phyloP scores from a whole-genome alignment of 2,888 invertebrate species.

The Hemithea aestivaria region DNA sequence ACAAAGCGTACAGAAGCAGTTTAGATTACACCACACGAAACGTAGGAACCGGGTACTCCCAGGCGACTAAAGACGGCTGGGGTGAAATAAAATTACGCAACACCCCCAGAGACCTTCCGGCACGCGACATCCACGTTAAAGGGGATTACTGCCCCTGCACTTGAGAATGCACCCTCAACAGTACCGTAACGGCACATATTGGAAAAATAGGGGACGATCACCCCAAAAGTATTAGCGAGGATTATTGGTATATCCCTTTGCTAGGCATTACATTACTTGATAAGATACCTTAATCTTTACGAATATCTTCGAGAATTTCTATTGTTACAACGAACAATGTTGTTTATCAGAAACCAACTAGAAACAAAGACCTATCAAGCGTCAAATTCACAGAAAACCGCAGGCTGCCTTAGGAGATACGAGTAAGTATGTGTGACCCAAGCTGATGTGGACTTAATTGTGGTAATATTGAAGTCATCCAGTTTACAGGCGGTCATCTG shows the following conservation, averaged over 20 bases:
- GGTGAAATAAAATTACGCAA: slow-evolving; percentile 63
- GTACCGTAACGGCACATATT: slow-evolving; percentile 48
- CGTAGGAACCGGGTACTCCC: slow-evolving; percentile 31
- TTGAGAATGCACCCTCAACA: slow-evolving; percentile 66
- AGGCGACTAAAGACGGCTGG: slow-evolving; percentile 36
- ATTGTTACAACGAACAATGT: slow-evolving; percentile 28
- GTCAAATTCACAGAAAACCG: too few relatives aligned
- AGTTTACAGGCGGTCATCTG: slow-evolving; percentile 48
- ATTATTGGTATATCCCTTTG: slow-evolving; percentile 70
- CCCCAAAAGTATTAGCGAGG: slow-evolving; percentile 59
- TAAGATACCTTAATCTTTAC: slow-evolving; percentile 64
- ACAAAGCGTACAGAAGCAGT: too few relatives aligned
- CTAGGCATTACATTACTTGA: slow-evolving; percentile 59
- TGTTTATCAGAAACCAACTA: slow-evolving; percentile 14
- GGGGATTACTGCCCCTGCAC: slow-evolving; percentile 67
- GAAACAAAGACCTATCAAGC: slow-evolving; percentile 16
- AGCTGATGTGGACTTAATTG: slow-evolving; percentile 7
- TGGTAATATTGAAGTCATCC: slow-evolving; percentile 20
- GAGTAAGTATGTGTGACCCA: too few relatives aligned
- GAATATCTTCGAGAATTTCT: slow-evolving; percentile 43
- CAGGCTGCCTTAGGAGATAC: too few relatives aligned
- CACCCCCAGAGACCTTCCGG: slow-evolving; percentile 42
- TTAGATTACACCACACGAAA: slow-evolving; percentile 46
- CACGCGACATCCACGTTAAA: slow-evolving; percentile 62
- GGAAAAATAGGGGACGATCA: slow-evolving; percentile 51